Base-by-base conservation (phyloP, 2,797 vertebrate genomes). In the Parauchenoglanis punctatus region DNA sequence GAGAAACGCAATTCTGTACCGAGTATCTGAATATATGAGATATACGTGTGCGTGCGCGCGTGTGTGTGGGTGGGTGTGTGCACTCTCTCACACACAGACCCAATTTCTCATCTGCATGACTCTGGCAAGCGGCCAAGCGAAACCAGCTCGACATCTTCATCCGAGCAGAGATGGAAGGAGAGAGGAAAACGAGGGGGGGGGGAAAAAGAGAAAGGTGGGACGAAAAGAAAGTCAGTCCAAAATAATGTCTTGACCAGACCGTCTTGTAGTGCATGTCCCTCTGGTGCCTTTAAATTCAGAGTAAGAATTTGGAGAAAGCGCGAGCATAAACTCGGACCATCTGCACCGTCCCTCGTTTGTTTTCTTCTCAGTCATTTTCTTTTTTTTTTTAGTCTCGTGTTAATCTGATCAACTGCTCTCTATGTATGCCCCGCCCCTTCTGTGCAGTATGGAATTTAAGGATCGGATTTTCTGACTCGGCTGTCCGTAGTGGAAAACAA, bases 141-240 rank as follows among this genome's bases (percentile, higher is more conserved):
- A 94, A 94, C 92, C 93, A 88, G 91, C 92, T 93, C 92, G 92
- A 94, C 92, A 92, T 95, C 93, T 94, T 94, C 92, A 94, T 95
- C 89, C 87, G 4, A 89, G 68, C 35, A 28, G 28, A 73, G 87
- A 83, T 73, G n/a, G 35, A 90, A 77, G 61, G 80, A 85, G 65
- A 68, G 52, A 63, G 56, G 31, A 81, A 87, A 49, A 20, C 4
- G 35, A 12, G 28, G 84, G 67, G 35, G 35, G 35, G 40, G 40
- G 3, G 40, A 40, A 23, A 28, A 23, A 75, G 20, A 72, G n/a
- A 5, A 1, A 35, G 81, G 61, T 81, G 87, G 56, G 35, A 85
- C 61, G 82, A 63, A 81, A 87, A 88, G 87, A 77, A 82, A 76
- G 83, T 31, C 70, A 65, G 25, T 73, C 86, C 88, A 88, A 59